Conservation (phyloP, 2,113 vertebrate genomes). For the Hydrolagus affinis region DNA sequence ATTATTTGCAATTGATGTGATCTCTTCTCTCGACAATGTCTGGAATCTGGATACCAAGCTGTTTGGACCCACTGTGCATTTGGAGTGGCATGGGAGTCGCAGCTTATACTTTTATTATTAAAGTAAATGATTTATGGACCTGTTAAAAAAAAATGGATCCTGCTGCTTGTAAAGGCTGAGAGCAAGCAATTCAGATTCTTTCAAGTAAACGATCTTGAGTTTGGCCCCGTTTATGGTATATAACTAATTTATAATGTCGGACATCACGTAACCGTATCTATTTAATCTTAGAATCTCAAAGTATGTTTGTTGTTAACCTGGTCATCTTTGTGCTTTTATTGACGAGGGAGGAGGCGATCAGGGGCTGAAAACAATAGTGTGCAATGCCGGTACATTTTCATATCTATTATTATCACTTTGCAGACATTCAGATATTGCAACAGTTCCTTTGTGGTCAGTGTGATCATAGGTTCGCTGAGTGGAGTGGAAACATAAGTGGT, state of each 20-base stretch:
- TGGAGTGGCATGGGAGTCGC: too few species aligned
- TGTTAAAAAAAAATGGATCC: too few species aligned
- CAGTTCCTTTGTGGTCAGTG: slow-evolving; percentile 28
- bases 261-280: neutral
- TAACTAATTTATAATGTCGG: neutral
- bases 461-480: neutral
- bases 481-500: slow-evolving; percentile 12
- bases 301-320: neutral
- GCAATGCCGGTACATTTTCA: neutral
- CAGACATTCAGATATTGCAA: slow-evolving; percentile 20
- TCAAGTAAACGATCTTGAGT: too few species aligned
- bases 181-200: too few species aligned
- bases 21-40: too few species aligned
- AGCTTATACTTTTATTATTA: too few species aligned
- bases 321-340: neutral
- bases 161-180: too few species aligned
- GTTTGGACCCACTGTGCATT: too few species aligned
- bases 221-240: neutral
- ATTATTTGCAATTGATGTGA: too few species aligned
- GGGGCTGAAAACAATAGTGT: neutral
- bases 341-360: too few species aligned
- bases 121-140: too few species aligned
- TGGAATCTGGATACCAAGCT: too few species aligned
- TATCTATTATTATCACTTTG: slow-evolving; percentile 10
- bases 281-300: neutral